phyloP scores from a whole-genome alignment of 1,140 invertebrate species.

The Harlomillsia oculata region DNA sequence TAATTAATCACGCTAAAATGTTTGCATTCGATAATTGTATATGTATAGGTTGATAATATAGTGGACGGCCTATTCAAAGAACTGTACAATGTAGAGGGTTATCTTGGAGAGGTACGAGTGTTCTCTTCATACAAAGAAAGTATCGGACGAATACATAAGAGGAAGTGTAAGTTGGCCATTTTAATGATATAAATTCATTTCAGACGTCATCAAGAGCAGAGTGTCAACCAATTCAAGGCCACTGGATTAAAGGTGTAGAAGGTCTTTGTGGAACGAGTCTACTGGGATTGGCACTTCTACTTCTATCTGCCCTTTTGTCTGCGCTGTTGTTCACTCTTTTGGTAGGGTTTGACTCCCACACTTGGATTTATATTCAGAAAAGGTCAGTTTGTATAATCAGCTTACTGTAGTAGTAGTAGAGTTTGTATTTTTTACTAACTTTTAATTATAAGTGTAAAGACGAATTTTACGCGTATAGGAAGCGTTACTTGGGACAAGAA shows the following conservation, averaged over 20 bases:
- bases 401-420: no score
- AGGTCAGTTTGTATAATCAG: slow-evolving; percentile 63
- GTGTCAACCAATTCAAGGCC: slow-evolving; percentile 23
- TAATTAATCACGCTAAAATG: not conserved
- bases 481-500: slow-evolving; percentile 22
- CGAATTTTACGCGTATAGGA: not conserved
- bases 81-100: slow-evolving; percentile 28
- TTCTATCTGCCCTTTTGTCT: slow-evolving; percentile 68
- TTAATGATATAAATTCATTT: not conserved
- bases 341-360: slow-evolving; percentile 87
- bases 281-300: slow-evolving; percentile 65
- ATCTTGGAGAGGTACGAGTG: slow-evolving; percentile 15
- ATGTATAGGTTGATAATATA: slow-evolving; percentile 19
- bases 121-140: not conserved
- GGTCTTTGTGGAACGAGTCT: slow-evolving; percentile 26
- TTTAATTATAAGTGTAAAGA: not conserved
- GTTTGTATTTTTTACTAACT: not conserved
- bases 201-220: slow-evolving; percentile 21
- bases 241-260: slow-evolving; percentile 25
- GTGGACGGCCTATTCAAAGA: slow-evolving; percentile 29
- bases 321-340: slow-evolving; percentile 81
- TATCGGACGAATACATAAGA: not conserved
- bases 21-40: not conserved
- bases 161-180: not conserved
- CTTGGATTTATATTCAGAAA: slow-evolving; percentile 91